phyloP scores from a whole-genome alignment of 2,888 invertebrate genomes.

The Iphiclides podalirius region DNA sequence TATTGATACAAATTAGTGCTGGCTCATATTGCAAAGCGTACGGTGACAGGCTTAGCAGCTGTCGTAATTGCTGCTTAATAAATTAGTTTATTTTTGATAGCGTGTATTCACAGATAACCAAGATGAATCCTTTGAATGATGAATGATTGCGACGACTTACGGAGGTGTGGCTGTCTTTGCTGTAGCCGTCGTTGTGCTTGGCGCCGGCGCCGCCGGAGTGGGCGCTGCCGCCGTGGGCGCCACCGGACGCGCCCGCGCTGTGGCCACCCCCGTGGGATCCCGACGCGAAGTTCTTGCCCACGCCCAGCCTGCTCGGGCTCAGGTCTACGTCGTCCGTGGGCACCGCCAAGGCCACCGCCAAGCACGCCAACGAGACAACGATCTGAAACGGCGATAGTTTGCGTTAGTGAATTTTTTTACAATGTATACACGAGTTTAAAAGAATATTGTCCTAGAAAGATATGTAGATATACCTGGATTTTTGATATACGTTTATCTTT shows the following conservation, averaged over 20 bases:
- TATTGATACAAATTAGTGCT: too few species aligned
- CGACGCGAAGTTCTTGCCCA: background rate
- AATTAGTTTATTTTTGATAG: too few species aligned
- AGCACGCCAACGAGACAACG: slow-evolving; percentile 3
- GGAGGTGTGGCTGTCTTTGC: background rate
- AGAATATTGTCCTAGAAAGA: too few species aligned
- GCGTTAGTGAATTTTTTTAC: too few species aligned
- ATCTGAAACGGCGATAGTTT: slow-evolving; percentile 3
- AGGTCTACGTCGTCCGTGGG: background rate
- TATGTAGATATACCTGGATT: too few species aligned
- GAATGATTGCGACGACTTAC: background rate
- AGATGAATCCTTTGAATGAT: too few species aligned
- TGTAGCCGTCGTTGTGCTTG: background rate
- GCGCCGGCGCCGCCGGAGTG: background rate
- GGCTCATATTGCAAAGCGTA: too few species aligned
- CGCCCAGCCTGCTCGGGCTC: background rate
- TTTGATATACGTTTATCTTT: too few species aligned
- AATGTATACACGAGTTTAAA: too few species aligned
- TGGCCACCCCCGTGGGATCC: background rate
- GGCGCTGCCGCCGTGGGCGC: background rate
- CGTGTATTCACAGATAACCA: too few species aligned
- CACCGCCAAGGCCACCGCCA: background rate
- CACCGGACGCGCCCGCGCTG: background rate
- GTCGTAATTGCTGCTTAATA: too few species aligned
- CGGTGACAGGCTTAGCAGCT: too few species aligned